Percentiles rank a stretch among this genome's conserved stretches.
Evolutionary conservation across 2,797 vertebrate genomes (phyloP).

Genomic region (Bothrops alternatus): DNA sequence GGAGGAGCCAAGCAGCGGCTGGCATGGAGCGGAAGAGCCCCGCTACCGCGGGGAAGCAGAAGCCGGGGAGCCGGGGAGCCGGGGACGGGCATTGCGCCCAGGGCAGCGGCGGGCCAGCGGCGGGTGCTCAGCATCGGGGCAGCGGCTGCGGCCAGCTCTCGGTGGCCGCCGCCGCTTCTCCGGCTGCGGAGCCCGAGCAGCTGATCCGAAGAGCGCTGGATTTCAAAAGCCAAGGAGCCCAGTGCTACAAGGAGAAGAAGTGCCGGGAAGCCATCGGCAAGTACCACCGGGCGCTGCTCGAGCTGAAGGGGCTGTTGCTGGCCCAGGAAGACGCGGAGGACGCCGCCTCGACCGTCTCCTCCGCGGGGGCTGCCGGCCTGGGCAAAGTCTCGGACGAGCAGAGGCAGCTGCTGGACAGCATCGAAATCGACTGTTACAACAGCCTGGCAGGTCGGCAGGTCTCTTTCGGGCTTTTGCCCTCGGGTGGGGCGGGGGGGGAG

Average conservation of each 20-base stretch:
- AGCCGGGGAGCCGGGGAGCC: slow-evolving; percentile 49
- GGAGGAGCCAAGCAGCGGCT: slow-evolving; percentile 34
- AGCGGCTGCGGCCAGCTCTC: slow-evolving; percentile 26
- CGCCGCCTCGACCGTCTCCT: slow-evolving; percentile 74
- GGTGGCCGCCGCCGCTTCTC: background rate
- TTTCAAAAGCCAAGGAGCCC: slow-evolving; percentile 94
- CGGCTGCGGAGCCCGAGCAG: slow-evolving; percentile 70
- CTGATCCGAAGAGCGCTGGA: slow-evolving; percentile 87
- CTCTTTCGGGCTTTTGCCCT: background rate
- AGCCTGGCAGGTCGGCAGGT: slow-evolving; percentile 86
- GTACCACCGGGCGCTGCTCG: slow-evolving; percentile 95
- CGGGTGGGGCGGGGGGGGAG: background rate
- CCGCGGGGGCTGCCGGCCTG: slow-evolving; percentile 66
- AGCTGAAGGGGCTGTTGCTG: slow-evolving; percentile 89
- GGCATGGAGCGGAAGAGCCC: slow-evolving; percentile 67
- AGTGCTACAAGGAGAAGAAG: slow-evolving; percentile 99
- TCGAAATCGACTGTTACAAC: slow-evolving; percentile 98
- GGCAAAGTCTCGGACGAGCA: slow-evolving; percentile 87
- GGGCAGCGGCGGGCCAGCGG: slow-evolving; percentile 48
- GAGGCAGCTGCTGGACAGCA: slow-evolving; percentile 88
- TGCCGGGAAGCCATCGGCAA: slow-evolving; percentile 98
- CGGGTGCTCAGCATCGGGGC: slow-evolving; percentile 45
- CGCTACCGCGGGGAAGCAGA: slow-evolving; percentile 49
- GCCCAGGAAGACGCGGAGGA: slow-evolving; percentile 69
- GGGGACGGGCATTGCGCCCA: slow-evolving; percentile 45